Evolutionary conservation across 2,797 vertebrate species (phyloP).

Genomic region (Fistularia commersonii): DNA sequence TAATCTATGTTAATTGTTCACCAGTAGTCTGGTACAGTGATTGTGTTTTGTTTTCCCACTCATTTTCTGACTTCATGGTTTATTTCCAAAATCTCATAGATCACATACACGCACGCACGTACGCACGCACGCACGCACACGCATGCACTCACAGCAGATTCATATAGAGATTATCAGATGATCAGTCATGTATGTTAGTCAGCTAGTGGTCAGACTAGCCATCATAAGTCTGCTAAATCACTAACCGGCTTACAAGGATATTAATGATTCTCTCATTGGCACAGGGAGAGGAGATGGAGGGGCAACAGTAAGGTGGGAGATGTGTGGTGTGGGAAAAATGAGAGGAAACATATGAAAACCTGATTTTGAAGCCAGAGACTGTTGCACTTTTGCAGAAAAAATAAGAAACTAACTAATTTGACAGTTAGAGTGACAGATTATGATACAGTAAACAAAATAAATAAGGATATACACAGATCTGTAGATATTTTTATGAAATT

Average conservation of each 20-base stretch:
- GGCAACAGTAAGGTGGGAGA: background rate
- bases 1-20: too few species aligned
- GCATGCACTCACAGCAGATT: conserved; percentile 17
- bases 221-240: conserved; percentile 44
- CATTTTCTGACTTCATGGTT: too few species aligned
- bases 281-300: conserved; percentile 1
- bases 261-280: conserved; percentile 22
- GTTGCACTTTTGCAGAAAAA: background rate
- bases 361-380: conserved; percentile 1
- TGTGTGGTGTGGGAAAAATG: conserved; percentile 7
- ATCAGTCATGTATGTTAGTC: conserved; percentile 30
- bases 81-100: too few species aligned
- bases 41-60: too few species aligned
- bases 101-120: too few species aligned
- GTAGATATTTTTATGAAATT: too few species aligned
- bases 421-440: too few species aligned
- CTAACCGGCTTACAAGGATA: conserved; percentile 35
- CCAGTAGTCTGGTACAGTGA: too few species aligned
- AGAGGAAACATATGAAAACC: conserved; percentile 6
- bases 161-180: conserved; percentile 33
- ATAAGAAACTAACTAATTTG: too few species aligned
- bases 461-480: conserved; percentile 1
- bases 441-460: background rate
- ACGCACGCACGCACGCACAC: conserved; percentile 4
- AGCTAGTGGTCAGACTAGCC: conserved; percentile 24